Conservation (phyloP, 1,140 invertebrate genomes). For the Campoletis sonorensis region DNA sequence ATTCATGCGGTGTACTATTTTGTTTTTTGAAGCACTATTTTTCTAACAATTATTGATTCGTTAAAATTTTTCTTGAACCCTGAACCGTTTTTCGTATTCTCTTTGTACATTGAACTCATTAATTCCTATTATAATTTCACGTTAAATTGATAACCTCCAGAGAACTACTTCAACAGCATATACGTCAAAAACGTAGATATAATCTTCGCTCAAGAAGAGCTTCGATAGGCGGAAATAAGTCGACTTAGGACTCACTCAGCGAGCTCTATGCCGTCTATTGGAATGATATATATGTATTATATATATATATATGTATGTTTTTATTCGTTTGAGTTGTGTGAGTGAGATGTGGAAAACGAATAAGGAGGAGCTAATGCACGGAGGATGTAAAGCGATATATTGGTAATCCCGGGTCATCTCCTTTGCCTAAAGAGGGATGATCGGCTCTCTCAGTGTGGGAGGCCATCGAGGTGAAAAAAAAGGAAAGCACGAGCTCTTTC, state of each 20-base stretch:
- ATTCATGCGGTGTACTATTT: too few species aligned
- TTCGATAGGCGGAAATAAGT: constrained; percentile 23
- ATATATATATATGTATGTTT: background rate
- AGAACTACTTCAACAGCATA: too few species aligned
- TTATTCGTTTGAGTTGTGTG: background rate
- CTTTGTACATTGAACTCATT: too few species aligned
- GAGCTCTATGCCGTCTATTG: background rate
- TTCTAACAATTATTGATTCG: too few species aligned
- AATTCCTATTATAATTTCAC: background rate
- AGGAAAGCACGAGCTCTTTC: background rate
- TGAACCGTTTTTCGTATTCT: too few species aligned
- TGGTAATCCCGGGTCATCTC: constrained; percentile 30
- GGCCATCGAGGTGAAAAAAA: background rate
- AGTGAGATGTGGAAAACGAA: constrained; percentile 6
- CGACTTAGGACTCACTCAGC: constrained; percentile 13
- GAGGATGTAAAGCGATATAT: constrained; percentile 25
- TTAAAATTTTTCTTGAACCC: too few species aligned
- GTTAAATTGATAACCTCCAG: background rate
- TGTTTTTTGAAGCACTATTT: too few species aligned
- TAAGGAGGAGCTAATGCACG: background rate
- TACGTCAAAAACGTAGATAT: background rate
- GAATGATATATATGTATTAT: background rate
- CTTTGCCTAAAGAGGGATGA: constrained; percentile 19
- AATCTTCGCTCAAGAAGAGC: background rate
- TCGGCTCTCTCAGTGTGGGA: background rate